Evolutionary conservation across 1,140 invertebrate species (phyloP), one percentile per base, ranked within the genome.

Genomic region (Caenorhabditis briggsae): DNA sequence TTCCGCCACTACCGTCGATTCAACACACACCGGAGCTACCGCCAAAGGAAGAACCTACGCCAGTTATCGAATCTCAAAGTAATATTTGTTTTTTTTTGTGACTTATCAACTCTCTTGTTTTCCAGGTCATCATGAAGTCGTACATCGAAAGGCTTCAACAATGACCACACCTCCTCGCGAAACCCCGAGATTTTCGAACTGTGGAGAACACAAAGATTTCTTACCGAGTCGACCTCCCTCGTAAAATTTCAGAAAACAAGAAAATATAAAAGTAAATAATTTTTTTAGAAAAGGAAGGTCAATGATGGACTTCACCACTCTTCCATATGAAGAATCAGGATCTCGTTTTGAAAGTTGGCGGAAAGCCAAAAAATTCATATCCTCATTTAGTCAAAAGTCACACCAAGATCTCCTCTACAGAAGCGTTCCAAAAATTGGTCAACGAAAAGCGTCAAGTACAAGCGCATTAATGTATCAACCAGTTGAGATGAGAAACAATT

Each of bases 191-290:
- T 53, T 78, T 78, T 78, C 70, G 14, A 78, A 78, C 50, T 78
- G 70, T 78, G 70, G 70, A 78, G 70, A 78, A 53, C 70, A 78
- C n/a, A 78, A 78, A 50, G 70, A 78, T 23, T 78, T 78, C 46
- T 23, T 78, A n/a, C 46, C 70, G 25, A 78, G 53, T 50, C 43
- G 46, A 78, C 50, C 50, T 78, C 46, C 70, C 2, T 50, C 70
- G 70, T 78, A 78, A 25, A 46, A 78, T 43, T 58, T 70, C 33
- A 70, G 18, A 70, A 70, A 43, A 16, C 64, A 70, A 18, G 11
- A 2, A 18, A 25, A 18, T 0, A 7, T 70, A n/a, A 70, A 25
- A 43, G 33, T 46, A 25, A 25, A 25, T 20, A 25, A 25, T 23
- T 50, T 9, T 64, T 65, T 20, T 6, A 78, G 70, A 50, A 78